These are phyloP conservation scores for Nannoperca australis DNA, from an alignment of 2,797 vertebrate species.

Conservation along the genomic window DNA sequence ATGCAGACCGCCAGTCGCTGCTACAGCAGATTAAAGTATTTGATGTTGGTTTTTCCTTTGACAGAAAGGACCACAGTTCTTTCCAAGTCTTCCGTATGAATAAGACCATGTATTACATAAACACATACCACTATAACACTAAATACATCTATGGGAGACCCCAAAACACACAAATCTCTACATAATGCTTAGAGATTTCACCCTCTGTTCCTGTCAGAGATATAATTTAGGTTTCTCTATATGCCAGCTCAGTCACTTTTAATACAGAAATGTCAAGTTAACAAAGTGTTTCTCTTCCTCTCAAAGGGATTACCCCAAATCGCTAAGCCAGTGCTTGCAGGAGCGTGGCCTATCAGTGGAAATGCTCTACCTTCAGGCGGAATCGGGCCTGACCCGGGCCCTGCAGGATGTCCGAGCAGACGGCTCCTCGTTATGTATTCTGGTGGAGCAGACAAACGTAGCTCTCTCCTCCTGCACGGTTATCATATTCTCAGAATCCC, in stretches of 20 bases:
- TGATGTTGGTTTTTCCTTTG: background rate
- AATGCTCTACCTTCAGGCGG: slow-evolving; percentile 87
- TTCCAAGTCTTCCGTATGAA: background rate
- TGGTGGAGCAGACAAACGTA: slow-evolving; percentile 87
- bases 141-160: slow-evolving; percentile 3
- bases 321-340: slow-evolving; percentile 86
- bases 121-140: slow-evolving; percentile 18
- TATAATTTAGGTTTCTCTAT: slow-evolving; percentile 41
- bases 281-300: slow-evolving; percentile 83
- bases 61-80: background rate
- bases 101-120: background rate
- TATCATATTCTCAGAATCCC: slow-evolving; percentile 88
- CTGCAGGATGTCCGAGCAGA: slow-evolving; percentile 88
- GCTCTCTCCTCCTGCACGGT: slow-evolving; percentile 87
- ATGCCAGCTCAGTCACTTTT: slow-evolving; percentile 46
- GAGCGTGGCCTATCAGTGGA: slow-evolving; percentile 87
- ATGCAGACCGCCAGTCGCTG: background rate
- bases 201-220: slow-evolving; percentile 29
- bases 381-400: slow-evolving; percentile 83
- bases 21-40: background rate
- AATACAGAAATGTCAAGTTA: slow-evolving; percentile 73
- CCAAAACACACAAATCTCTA: slow-evolving; percentile 12
- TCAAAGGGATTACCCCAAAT: slow-evolving; percentile 89
- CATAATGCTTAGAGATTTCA: background rate
- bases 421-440: slow-evolving; percentile 88